Percentiles rank a stretch among this genome's conserved stretches.
Evolutionary conservation across 2,888 invertebrate species (phyloP).

Genomic region (Aleiodes leptofemur): DNA sequence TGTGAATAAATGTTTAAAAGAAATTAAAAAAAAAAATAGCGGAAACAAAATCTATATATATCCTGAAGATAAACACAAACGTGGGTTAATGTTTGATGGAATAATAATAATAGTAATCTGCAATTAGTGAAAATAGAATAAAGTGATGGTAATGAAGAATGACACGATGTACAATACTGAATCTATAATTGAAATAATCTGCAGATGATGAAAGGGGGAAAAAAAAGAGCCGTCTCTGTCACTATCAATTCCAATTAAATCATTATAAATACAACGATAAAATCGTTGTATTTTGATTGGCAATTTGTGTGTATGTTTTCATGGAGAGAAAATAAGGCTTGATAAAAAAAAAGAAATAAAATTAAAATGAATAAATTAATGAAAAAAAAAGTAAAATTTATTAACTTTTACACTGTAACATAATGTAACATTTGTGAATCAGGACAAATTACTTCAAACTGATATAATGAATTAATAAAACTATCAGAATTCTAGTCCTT

Average conservation of each 20-base stretch:
- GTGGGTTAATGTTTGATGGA: constrained; percentile 32
- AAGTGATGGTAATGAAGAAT: neutral
- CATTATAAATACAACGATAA: constrained; percentile 46
- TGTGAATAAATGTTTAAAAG: constrained; percentile 70
- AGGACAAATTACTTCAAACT: constrained; percentile 31
- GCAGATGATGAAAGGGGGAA: neutral
- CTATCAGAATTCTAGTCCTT: neutral
- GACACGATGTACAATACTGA: constrained; percentile 1
- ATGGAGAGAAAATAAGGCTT: constrained; percentile 40
- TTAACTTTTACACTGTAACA: too few species aligned
- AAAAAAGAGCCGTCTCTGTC: constrained; percentile 5
- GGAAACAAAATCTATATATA: constrained; percentile 4
- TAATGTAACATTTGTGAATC: constrained; percentile 15
- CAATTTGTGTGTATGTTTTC: constrained; percentile 27
- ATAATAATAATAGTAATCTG: constrained; percentile 11
- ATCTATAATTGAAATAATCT: too few species aligned
- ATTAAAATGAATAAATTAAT: constrained; percentile 38
- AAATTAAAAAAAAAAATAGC: neutral
- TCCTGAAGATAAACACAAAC: constrained; percentile 22
- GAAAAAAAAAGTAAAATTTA: constrained; percentile 17
- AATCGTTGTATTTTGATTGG: constrained; percentile 42
- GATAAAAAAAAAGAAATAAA: neutral
- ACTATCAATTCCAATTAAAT: constrained; percentile 34
- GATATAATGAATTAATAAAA: constrained; percentile 42
- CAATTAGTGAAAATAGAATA: constrained; percentile 1